Conservation (phyloP, 2,113 vertebrate genomes). For the Microtus pennsylvanicus region DNA sequence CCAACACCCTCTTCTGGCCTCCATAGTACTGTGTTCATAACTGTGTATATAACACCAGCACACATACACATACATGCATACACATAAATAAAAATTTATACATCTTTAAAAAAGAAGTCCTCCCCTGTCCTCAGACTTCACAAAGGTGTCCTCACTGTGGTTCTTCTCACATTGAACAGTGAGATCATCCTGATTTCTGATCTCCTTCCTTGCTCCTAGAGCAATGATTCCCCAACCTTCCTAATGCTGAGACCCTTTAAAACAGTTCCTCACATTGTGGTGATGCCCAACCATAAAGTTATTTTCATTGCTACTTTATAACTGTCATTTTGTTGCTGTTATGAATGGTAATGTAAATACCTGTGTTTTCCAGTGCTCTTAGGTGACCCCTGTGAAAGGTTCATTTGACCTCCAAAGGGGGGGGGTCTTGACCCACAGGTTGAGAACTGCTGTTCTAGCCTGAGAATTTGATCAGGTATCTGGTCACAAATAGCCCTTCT, state of each 20-base stretch:
- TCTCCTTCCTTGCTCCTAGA: neutral
- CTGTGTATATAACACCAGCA: neutral
- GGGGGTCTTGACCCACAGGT: neutral
- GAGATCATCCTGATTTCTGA: neutral
- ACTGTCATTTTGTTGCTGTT: neutral
- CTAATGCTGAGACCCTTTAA: neutral
- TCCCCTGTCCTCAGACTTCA: neutral
- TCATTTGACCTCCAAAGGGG: too few species aligned
- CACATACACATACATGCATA: neutral
- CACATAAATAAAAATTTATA: neutral
- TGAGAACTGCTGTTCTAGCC: neutral
- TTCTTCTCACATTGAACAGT: conserved; percentile 34
- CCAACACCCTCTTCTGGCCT: neutral
- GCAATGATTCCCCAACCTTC: neutral
- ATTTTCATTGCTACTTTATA: neutral
- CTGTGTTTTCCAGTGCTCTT: neutral
- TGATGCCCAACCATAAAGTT: neutral
- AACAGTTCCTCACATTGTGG: neutral
- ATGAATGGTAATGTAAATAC: neutral
- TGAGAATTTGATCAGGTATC: neutral
- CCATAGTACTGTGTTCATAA: neutral
- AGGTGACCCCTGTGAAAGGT: neutral
- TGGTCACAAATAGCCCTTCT: neutral
- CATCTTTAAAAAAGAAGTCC: neutral
- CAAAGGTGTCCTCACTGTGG: neutral